Evolutionary conservation across 1,140 invertebrate species (phyloP).

Genomic region (Octopus bimaculoides): DNA sequence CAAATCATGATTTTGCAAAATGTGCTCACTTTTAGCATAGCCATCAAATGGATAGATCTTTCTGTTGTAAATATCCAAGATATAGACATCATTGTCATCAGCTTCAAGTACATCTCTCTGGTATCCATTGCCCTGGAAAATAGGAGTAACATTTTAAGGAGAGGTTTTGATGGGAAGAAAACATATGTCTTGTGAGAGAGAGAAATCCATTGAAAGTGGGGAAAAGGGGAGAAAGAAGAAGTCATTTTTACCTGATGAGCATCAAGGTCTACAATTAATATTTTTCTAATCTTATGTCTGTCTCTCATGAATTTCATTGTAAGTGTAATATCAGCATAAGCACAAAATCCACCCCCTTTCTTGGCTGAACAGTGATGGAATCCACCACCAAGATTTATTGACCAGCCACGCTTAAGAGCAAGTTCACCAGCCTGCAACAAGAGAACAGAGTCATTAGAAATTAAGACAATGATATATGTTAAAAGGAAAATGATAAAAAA

Average conservation of each 20-base stretch:
- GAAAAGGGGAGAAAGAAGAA: neutral
- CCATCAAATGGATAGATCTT: constrained; percentile 78
- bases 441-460: neutral
- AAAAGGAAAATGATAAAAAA: too few relatives aligned
- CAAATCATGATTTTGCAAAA: neutral
- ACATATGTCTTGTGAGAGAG: neutral
- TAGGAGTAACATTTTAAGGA: neutral
- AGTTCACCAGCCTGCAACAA: constrained; percentile 68
- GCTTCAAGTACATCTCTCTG: constrained; percentile 71
- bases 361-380: constrained; percentile 70
- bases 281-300: constrained; percentile 60
- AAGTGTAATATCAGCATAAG: constrained; percentile 84
- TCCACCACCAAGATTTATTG: constrained; percentile 87
- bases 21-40: constrained; percentile 65
- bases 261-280: constrained; percentile 86
- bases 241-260: constrained; percentile 69
- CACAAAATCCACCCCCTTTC: constrained; percentile 80
- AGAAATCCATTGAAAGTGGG: neutral
- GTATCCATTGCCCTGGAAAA: constrained; percentile 77
- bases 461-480: too few relatives aligned
- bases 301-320: constrained; percentile 69
- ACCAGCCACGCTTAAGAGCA: constrained; percentile 77
- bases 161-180: too few relatives aligned
- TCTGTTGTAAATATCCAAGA: constrained; percentile 83
- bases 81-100: constrained; percentile 69